Conservation (phyloP, 2,888 invertebrate species). For the Limnephilus marmoratus region DNA sequence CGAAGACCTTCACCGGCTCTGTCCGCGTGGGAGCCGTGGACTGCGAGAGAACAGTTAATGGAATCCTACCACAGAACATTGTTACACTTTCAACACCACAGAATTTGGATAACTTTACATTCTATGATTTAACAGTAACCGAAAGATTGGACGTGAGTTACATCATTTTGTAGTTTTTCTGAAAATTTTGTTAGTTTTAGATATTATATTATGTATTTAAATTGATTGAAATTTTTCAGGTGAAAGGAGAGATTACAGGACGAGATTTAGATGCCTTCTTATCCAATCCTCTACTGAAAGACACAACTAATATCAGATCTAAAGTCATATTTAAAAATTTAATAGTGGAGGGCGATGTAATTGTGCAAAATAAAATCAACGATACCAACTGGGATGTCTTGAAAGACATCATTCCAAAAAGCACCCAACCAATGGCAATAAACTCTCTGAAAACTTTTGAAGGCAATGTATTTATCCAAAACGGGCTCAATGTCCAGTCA, state of each 20-base stretch:
- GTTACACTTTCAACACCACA: slow-evolving; percentile 74
- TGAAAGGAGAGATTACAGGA: slow-evolving; percentile 75
- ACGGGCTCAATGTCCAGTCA: slow-evolving; percentile 71
- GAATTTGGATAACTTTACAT: slow-evolving; percentile 73
- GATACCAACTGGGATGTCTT: slow-evolving; percentile 71
- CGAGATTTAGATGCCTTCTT: slow-evolving; percentile 71
- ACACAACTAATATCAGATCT: slow-evolving; percentile 71
- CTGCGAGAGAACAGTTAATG: slow-evolving; percentile 73
- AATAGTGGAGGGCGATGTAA: slow-evolving; percentile 75
- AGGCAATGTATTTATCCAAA: slow-evolving; percentile 70
- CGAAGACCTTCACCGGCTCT: slow-evolving; percentile 73
- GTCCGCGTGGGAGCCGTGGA: slow-evolving; percentile 71
- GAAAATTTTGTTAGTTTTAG: not conserved
- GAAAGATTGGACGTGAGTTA: slow-evolving; percentile 73
- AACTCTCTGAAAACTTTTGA: slow-evolving; percentile 74
- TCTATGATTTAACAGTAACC: slow-evolving; percentile 75
- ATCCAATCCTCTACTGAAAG: slow-evolving; percentile 74
- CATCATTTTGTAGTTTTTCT: not conserved
- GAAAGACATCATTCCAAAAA: slow-evolving; percentile 74
- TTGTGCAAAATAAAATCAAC: slow-evolving; percentile 72
- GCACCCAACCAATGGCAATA: slow-evolving; percentile 70
- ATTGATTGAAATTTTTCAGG: slow-evolving; percentile 69
- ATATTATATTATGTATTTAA: not conserved
- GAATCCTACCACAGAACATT: slow-evolving; percentile 72
- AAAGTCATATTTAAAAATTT: slow-evolving; percentile 74